Evolutionary conservation across 1,140 invertebrate species (phyloP).

Genomic region (Hyphantria cunea): DNA sequence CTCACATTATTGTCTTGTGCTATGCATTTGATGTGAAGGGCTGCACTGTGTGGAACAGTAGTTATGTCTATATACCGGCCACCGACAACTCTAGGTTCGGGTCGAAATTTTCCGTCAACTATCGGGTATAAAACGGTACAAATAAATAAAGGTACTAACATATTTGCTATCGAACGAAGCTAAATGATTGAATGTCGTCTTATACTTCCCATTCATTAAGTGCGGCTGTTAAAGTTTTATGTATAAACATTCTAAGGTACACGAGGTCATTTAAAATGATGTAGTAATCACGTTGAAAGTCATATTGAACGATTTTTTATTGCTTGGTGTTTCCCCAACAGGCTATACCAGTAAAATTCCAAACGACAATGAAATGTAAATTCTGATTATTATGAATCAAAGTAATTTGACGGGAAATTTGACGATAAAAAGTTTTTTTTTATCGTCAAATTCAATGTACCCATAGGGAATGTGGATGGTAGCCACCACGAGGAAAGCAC

Average conservation of each 20-base stretch:
- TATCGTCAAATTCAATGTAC: too few relatives aligned
- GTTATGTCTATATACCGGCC: neutral
- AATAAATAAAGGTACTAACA: neutral
- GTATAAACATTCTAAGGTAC: too few relatives aligned
- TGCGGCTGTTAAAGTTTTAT: neutral
- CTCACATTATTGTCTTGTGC: neutral
- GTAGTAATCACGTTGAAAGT: too few relatives aligned
- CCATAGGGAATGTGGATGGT: too few relatives aligned
- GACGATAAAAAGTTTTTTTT: too few relatives aligned
- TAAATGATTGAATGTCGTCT: neutral
- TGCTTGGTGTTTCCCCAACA: too few relatives aligned
- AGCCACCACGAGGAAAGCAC: too few relatives aligned
- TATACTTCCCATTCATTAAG: neutral
- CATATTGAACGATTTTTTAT: too few relatives aligned
- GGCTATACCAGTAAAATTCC: too few relatives aligned
- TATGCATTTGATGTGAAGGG: constrained; percentile 28
- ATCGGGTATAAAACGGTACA: neutral
- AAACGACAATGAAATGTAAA: too few relatives aligned
- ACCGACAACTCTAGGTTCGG: neutral
- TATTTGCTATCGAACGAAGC: neutral
- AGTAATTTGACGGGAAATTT: too few relatives aligned
- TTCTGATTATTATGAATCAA: too few relatives aligned
- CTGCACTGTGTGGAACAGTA: constrained; percentile 36
- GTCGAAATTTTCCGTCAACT: neutral
- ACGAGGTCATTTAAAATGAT: constrained; percentile 17